Evolutionary conservation across 2,797 vertebrate genomes (phyloP), one percentile per base, ranked within the genome.

Genomic region (Alauda arvensis): DNA sequence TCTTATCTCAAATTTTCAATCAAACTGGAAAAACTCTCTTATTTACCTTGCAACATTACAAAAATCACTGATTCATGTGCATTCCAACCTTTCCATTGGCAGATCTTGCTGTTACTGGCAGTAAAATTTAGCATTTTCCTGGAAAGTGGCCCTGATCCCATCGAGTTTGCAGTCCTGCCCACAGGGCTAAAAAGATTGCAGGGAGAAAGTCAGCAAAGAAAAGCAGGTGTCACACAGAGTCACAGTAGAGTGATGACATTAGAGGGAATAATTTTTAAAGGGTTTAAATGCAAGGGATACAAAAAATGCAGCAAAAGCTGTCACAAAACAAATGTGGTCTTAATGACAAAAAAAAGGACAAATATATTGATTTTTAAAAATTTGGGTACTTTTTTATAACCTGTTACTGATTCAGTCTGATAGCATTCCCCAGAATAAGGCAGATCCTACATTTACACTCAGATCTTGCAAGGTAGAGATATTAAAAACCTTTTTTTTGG

Each of bases 301-400:
- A 23, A 28, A 76, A 84, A 88, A 76, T 10, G 8, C 19, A 62
- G 23, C 9, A 40, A 70, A 72, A 87, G 16, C n/a, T 40, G 16
- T 15, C 17, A 39, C 2, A 23, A 77, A 83, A 10, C 1, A 19
- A 42, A 70, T 1, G 9, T 33, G 34, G 14, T 56, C 43, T 55
- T 57, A 48, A 23, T 10, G 4, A 26, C 1, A 0, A 5, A 21
- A 29, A n/a, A 39, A 10, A 5, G 2, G 25, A 4, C 0, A 34
- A 11, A 37, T 60, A 6, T 5, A 34, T 39, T 26, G 5, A 13
- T 37, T 61, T 69, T 23, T 7, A 12, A 9, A 19, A 46, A 19
- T 33, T 70, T 62, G 39, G 12, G 10, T 69, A 10, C 9, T 55
- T 55, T 24, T 62, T 69, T 37, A 17, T 19, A 23, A 5, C 18